Conservation (phyloP, 2,888 invertebrate genomes). For the Callosobruchus maculatus region DNA sequence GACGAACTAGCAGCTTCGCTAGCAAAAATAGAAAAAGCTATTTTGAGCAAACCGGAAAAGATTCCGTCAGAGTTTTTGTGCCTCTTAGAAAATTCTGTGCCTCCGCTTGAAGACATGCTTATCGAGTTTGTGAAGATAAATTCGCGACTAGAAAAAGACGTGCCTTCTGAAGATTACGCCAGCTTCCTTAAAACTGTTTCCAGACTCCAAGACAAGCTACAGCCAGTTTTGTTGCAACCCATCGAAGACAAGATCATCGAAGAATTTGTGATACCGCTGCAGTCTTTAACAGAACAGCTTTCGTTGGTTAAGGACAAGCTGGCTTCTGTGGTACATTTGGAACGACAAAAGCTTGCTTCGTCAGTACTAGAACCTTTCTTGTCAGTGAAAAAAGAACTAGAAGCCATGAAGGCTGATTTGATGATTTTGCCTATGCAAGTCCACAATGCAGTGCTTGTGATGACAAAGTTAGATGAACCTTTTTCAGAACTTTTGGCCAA, state of each 20-base stretch:
- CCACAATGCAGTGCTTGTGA: conserved; percentile 5
- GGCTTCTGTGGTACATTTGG: not conserved
- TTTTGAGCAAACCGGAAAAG: conserved; percentile 9
- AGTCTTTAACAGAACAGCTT: not conserved
- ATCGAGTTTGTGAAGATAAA: conserved; percentile 32
- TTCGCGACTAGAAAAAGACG: conserved; percentile 18
- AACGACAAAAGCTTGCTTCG: conserved; percentile 7
- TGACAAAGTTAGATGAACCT: conserved; percentile 7
- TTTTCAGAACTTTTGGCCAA: conserved; percentile 7
- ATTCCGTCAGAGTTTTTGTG: not conserved
- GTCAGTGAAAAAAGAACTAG: conserved; percentile 10
- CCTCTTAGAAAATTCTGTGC: conserved; percentile 1
- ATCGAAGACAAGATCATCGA: conserved; percentile 16
- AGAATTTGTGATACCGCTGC: conserved; percentile 20
- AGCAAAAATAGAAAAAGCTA: conserved; percentile 37
- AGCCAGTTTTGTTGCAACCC: conserved; percentile 17
- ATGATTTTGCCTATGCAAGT: conserved; percentile 7
- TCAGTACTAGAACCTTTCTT: conserved; percentile 13
- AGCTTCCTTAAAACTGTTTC: conserved; percentile 11
- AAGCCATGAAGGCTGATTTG: conserved; percentile 9
- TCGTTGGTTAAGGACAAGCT: not conserved
- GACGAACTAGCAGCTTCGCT: conserved; percentile 42
- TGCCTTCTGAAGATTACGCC: not conserved
- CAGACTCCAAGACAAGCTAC: conserved; percentile 15
- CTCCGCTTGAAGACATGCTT: conserved; percentile 27